Conservation (phyloP, 2,888 invertebrate species). For the Cacoxenus indagator region DNA sequence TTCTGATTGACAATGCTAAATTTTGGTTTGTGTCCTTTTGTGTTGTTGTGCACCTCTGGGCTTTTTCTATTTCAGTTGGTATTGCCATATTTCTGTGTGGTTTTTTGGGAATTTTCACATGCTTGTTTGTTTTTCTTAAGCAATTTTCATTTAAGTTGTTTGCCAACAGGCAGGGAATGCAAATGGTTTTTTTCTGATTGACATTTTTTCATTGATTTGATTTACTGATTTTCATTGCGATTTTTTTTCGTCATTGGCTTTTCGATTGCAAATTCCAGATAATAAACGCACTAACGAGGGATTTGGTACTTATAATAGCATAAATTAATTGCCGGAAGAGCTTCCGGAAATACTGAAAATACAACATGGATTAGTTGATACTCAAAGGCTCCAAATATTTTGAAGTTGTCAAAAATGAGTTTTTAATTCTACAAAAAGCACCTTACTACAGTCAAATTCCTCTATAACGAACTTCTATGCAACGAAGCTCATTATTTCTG, state of each 20-base stretch:
- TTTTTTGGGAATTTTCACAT: background rate
- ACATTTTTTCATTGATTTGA: background rate
- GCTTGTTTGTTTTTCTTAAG: background rate
- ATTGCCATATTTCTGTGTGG: background rate
- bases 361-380: too few species aligned
- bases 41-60: background rate
- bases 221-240: background rate
- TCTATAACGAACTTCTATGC: too few species aligned
- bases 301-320: too few species aligned
- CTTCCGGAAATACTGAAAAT: too few species aligned
- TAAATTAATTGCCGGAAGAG: too few species aligned
- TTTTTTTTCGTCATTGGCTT: too few species aligned
- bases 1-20: background rate
- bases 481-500: background rate
- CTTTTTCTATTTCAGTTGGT: background rate
- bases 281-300: too few species aligned
- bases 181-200: background rate
- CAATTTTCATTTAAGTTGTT: constrained; percentile 14
- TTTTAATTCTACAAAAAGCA: too few species aligned
- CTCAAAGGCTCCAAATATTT: too few species aligned
- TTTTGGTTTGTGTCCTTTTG: background rate
- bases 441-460: too few species aligned
- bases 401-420: too few species aligned
- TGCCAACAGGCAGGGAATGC: background rate
- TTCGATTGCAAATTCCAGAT: too few species aligned